Evolutionary conservation across 2,888 invertebrate genomes (phyloP), one percentile per base, ranked within the genome.

Genomic region (Malthinus flaveolus): DNA sequence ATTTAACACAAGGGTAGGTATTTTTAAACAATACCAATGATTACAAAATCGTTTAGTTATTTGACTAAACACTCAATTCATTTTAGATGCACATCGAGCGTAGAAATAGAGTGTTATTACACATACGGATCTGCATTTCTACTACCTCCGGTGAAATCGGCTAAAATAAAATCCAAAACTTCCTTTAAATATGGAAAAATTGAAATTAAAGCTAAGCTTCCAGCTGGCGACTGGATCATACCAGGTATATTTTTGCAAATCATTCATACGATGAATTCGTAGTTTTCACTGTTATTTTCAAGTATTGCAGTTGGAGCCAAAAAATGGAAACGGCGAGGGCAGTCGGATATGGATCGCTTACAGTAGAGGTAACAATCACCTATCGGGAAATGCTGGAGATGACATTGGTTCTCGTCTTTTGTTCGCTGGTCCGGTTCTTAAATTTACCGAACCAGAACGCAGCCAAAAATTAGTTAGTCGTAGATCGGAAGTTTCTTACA

Each of bases 161-260:
- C 77, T 7, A 79, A 78, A 66, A 63, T 84, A 12, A 77, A 70
- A n/a, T 81, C 82, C 6, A 72, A 71, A 51, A 77, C 80, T 50
- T 62, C 71, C 46, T 82, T 84, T 61, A 74, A 74, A 48, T 83
- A 81, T 62, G 83, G 82, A 39, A 78, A 74, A 66, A 73, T 84
- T 11, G 81, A 83, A 67, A 75, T 84, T 23, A 77, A 74, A 49
- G 84, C 83, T 0, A 82, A 81, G 70, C 74, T 84, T 49, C 83
- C 84, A 1, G 63, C 71, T 36, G 84, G 84, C 31, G 83, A 84
- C 67, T 84, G 84, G 83, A 72, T 84, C 12, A 81, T 79, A 73
- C 83, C 84, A 69, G 80, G 84, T 84, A 71, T 66, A 59, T 57
- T 13, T 10, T 46, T 13, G 12, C n/a, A 49, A 32, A 33, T 31